Evolutionary conservation across 30 jellyfish, hydroid and myxozoan species (phyloP).

Genomic region (Cassiopea andromeda): DNA sequence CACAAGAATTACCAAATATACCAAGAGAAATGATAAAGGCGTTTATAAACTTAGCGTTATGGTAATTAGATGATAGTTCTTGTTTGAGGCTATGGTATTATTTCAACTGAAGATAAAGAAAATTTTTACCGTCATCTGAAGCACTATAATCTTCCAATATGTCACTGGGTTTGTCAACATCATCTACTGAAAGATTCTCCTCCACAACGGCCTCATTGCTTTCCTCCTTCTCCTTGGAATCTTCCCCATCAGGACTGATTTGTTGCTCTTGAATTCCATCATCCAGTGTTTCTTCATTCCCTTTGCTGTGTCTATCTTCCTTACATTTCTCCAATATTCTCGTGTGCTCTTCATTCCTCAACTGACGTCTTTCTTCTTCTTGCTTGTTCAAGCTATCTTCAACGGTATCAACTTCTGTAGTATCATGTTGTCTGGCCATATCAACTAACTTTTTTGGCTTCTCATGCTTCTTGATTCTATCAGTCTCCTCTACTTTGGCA

Average conservation of each 20-base stretch:
- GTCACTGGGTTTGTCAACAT: neutral
- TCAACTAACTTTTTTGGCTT: slow-evolving; percentile 12
- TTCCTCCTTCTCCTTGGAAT: neutral
- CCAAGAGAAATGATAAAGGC: no score
- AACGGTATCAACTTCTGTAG: neutral
- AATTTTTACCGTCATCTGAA: slow-evolving; percentile 25
- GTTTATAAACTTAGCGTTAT: no score
- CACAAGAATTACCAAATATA: no score
- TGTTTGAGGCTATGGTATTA: no score
- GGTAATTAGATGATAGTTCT: no score
- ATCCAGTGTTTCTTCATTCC: neutral
- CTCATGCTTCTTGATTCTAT: neutral
- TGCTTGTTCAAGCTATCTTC: neutral
- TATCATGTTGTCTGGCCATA: slow-evolving; percentile 4
- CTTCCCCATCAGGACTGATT: slow-evolving; percentile 6
- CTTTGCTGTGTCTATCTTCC: slow-evolving; percentile 8
- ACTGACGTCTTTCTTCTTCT: slow-evolving; percentile 27
- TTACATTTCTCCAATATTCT: slow-evolving; percentile 32
- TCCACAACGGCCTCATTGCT: neutral
- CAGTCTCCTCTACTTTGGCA: neutral
- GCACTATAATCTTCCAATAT: slow-evolving; percentile 13
- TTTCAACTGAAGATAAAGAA: neutral
- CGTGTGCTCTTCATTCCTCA: slow-evolving; percentile 54
- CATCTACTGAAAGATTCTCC: slow-evolving; percentile 4
- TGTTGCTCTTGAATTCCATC: neutral